Evolutionary conservation across 2,113 vertebrate species (phyloP).

Genomic region (Hippocampus barbouri): DNA sequence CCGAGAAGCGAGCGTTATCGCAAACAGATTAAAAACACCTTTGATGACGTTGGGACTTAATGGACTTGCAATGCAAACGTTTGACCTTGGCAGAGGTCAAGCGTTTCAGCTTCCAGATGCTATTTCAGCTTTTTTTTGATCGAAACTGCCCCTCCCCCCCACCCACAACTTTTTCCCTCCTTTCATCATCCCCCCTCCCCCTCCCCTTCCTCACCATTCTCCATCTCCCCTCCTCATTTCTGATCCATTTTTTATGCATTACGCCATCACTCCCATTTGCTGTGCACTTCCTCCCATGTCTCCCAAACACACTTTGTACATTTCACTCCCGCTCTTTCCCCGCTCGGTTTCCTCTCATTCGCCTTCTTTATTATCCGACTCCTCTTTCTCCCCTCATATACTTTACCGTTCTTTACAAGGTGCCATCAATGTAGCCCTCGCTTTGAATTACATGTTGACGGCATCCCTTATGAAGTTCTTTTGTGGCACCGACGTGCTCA

Average conservation of each 20-base stretch:
- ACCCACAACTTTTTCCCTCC: conserved; percentile 26
- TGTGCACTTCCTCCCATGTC: conserved; percentile 57
- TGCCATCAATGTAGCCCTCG: not conserved
- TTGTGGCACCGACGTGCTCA: conserved; percentile 2
- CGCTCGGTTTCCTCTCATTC: conserved; percentile 36
- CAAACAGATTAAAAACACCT: not conserved
- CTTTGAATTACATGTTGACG: conserved; percentile 42
- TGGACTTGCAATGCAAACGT: conserved; percentile 23
- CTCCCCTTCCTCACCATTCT: conserved; percentile 9
- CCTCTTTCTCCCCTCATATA: conserved; percentile 44
- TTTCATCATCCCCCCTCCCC: conserved; percentile 20
- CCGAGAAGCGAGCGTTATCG: no score
- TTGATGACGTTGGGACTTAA: not conserved
- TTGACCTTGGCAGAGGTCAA: conserved; percentile 46
- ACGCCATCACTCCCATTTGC: conserved; percentile 65
- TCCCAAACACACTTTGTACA: conserved; percentile 55
- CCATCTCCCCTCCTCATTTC: conserved; percentile 48
- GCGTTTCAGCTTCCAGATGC: conserved; percentile 10
- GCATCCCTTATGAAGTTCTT: conserved; percentile 10
- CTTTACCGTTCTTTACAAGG: conserved; percentile 3
- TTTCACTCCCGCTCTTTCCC: conserved; percentile 26
- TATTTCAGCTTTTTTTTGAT: conserved; percentile 20
- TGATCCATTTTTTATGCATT: conserved; percentile 71
- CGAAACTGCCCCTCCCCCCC: conserved; percentile 33
- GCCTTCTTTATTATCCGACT: conserved; percentile 57